Percentiles rank a stretch among this genome's conserved stretches.
Evolutionary conservation across 2,797 vertebrate species (phyloP).

Genomic region (Halcyon smyrnensis): DNA sequence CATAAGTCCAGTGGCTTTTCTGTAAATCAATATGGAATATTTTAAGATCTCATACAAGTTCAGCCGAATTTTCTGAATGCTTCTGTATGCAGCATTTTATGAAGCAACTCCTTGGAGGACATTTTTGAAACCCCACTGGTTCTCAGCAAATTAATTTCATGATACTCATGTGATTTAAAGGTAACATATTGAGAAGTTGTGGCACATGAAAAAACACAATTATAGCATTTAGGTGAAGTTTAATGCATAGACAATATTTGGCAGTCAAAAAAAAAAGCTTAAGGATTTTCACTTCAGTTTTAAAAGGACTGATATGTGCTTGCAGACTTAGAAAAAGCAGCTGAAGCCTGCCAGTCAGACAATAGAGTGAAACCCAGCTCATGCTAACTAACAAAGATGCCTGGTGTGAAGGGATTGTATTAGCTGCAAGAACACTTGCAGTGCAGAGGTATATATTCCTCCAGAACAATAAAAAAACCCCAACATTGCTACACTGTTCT

Average conservation of each 20-base stretch:
- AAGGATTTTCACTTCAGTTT: constrained; percentile 36
- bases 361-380: constrained; percentile 18
- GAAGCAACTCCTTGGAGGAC: background rate
- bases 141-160: background rate
- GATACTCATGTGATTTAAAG: background rate
- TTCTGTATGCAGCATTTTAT: constrained; percentile 2
- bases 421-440: constrained; percentile 16
- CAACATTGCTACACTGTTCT: background rate
- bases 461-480: background rate
- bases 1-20: background rate
- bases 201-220: constrained; percentile 38
- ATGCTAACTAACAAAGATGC: constrained; percentile 4
- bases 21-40: constrained; percentile 24
- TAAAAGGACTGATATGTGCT: background rate
- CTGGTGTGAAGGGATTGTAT: constrained; percentile 13
- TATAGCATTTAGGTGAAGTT: constrained; percentile 11
- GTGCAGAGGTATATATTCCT: constrained; percentile 39
- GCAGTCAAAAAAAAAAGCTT: background rate
- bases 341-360: constrained; percentile 40
- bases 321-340: background rate
- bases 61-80: background rate
- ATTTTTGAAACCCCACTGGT: constrained; percentile 3
- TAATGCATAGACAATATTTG: background rate
- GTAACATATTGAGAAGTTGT: background rate
- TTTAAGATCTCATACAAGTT: background rate